Conservation (phyloP, 2,888 invertebrate species). For the Cryptophagus acutangulus region DNA sequence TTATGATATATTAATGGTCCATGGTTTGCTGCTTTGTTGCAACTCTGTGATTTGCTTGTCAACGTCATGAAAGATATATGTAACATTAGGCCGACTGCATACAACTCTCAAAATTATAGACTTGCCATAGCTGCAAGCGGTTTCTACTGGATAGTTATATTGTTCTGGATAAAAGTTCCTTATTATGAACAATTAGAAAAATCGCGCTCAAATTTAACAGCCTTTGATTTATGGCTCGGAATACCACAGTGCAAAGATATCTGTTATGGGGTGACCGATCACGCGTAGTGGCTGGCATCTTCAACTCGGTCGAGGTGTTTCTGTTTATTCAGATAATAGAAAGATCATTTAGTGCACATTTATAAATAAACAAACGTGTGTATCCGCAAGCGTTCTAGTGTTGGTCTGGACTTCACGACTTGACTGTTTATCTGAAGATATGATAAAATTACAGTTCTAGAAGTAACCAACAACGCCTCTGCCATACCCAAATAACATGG, state of each 20-base stretch:
- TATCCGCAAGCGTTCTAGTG: conserved; percentile 22
- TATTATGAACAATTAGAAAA: conserved; percentile 20
- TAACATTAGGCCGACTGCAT: conserved; percentile 12
- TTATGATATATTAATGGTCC: conserved; percentile 8
- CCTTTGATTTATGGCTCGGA: no score
- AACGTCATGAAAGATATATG: conserved; percentile 37
- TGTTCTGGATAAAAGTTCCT: conserved; percentile 12
- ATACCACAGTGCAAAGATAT: no score
- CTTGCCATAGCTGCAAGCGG: conserved; percentile 25
- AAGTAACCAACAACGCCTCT: conserved; percentile 36
- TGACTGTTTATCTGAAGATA: conserved; percentile 33
- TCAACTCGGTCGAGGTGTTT: no score
- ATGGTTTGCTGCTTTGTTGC: not conserved
- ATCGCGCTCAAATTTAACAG: conserved; percentile 3
- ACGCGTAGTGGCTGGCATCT: no score
- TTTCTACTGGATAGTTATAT: conserved; percentile 36
- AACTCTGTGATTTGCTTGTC: conserved; percentile 38
- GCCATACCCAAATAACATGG: conserved; percentile 37
- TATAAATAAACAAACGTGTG: conserved; percentile 15
- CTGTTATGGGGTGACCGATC: no score
- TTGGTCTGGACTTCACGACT: conserved; percentile 29
- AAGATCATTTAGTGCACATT: conserved; percentile 9
- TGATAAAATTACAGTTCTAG: conserved; percentile 37
- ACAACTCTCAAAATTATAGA: conserved; percentile 31
- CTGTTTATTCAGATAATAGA: no score